A percentile compares a stretch with the other conserved stretches of the same genome.
phyloP scores from a whole-genome alignment of 2,888 invertebrate genomes.

The Polydrusus cervinus region DNA sequence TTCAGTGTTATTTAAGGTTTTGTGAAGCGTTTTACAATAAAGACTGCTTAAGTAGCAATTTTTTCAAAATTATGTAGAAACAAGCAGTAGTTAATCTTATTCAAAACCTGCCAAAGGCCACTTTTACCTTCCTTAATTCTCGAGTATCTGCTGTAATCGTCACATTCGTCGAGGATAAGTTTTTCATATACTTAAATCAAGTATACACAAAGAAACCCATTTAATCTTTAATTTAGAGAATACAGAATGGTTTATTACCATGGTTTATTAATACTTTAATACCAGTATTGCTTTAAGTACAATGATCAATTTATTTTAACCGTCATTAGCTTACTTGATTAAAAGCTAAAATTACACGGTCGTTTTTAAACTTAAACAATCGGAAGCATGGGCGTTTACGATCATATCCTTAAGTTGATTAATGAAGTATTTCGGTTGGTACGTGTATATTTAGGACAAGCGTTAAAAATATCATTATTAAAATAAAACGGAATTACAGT shows the following conservation, averaged over 20 bases:
- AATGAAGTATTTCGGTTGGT: conserved; percentile 29
- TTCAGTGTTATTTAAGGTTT: no score
- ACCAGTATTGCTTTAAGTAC: conserved; percentile 8
- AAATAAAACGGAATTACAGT: no score
- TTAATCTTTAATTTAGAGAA: not conserved
- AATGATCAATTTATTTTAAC: conserved; percentile 35
- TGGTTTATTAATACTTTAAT: conserved; percentile 26
- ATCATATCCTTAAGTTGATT: conserved; percentile 33
- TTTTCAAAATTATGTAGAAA: no score
- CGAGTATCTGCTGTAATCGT: no score
- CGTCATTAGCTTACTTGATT: conserved; percentile 24
- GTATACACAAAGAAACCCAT: not conserved
- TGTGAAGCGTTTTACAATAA: no score
- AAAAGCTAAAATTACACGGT: conserved; percentile 40
- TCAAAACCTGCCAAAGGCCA: no score
- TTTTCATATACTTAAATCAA: not conserved
- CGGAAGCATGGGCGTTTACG: conserved; percentile 44
- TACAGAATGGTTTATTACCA: conserved; percentile 7
- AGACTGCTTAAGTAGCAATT: no score
- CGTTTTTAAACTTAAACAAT: conserved; percentile 42
- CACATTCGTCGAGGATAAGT: not conserved
- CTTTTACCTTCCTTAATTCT: not conserved
- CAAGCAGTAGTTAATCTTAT: no score
- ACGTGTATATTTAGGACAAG: not conserved
- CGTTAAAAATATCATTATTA: no score